These are phyloP conservation scores for Heliconius cydno DNA, from an alignment of 2,888 invertebrate genomes.

Conservation along the genomic window DNA sequence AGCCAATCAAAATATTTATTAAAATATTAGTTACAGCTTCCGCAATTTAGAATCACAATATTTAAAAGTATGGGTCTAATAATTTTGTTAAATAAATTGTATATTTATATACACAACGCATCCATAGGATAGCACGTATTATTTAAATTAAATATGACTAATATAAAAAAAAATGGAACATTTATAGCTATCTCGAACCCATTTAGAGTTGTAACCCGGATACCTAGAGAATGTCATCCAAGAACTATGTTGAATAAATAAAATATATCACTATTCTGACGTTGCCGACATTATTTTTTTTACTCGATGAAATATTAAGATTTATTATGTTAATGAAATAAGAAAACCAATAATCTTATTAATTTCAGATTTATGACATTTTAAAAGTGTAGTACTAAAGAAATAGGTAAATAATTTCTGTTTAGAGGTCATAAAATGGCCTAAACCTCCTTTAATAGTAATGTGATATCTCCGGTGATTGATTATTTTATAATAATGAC, in stretches of 20 bases:
- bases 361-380: background rate
- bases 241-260: conserved; percentile 27
- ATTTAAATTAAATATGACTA: conserved; percentile 45
- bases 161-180: conserved; percentile 41
- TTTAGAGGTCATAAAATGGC: conserved; percentile 10
- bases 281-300: background rate
- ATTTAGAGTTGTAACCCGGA: conserved; percentile 49
- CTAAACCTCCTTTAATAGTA: conserved; percentile 19
- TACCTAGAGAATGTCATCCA: conserved; percentile 45
- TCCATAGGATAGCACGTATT: conserved; percentile 32
- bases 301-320: background rate
- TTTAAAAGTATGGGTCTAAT: background rate
- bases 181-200: conserved; percentile 41
- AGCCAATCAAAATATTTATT: conserved; percentile 7
- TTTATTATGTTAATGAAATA: background rate
- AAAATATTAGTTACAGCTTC: background rate
- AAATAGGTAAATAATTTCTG: background rate
- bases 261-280: conserved; percentile 4
- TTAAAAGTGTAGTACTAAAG: background rate
- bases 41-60: background rate
- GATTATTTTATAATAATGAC: conserved; percentile 22
- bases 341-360: background rate
- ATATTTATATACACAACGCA: conserved; percentile 23
- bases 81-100: conserved; percentile 14
- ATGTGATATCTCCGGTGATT: conserved; percentile 11